Percentiles rank a stretch among this genome's conserved stretches.
Conservation (phyloP, 2,113 vertebrate species). For the Typhlomys cinereus region DNA sequence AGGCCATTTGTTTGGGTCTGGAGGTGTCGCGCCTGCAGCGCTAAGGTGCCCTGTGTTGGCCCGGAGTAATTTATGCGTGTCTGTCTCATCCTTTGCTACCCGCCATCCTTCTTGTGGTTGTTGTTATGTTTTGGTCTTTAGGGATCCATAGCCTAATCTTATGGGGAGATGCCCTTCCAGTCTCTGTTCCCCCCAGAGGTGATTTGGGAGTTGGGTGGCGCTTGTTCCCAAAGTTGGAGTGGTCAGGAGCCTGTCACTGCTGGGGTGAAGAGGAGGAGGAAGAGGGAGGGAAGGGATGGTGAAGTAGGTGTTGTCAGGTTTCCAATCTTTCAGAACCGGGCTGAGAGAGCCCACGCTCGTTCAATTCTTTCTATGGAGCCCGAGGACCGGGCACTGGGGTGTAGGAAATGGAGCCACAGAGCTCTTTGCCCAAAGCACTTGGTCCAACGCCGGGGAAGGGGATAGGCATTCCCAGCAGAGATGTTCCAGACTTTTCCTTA, state of each 20-base stretch:
- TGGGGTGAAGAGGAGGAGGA: neutral
- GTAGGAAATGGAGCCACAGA: slow-evolving; percentile 52
- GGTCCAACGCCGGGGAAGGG: neutral
- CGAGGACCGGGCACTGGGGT: neutral
- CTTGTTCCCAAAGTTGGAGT: slow-evolving; percentile 62
- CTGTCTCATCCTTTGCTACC: neutral
- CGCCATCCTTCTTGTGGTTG: neutral
- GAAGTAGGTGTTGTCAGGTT: slow-evolving; percentile 20
- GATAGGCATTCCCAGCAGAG: neutral
- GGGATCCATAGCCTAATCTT: neutral
- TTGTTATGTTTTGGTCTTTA: neutral
- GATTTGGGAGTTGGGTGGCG: slow-evolving; percentile 35
- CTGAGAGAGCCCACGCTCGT: slow-evolving; percentile 62
- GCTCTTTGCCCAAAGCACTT: slow-evolving; percentile 29
- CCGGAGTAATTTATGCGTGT: neutral
- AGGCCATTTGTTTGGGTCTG: neutral
- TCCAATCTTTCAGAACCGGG: slow-evolving; percentile 54
- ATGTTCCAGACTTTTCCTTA: neutral
- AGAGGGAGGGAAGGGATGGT: neutral
- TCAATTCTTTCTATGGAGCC: slow-evolving; percentile 27
- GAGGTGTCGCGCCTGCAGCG: slow-evolving; percentile 32
- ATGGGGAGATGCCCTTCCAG: neutral
- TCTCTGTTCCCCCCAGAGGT: neutral
- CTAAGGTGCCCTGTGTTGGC: neutral
- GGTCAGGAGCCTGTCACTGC: neutral